Base-by-base conservation (phyloP, 2,113 vertebrate species). In the Plecturocebus donacophilus region DNA sequence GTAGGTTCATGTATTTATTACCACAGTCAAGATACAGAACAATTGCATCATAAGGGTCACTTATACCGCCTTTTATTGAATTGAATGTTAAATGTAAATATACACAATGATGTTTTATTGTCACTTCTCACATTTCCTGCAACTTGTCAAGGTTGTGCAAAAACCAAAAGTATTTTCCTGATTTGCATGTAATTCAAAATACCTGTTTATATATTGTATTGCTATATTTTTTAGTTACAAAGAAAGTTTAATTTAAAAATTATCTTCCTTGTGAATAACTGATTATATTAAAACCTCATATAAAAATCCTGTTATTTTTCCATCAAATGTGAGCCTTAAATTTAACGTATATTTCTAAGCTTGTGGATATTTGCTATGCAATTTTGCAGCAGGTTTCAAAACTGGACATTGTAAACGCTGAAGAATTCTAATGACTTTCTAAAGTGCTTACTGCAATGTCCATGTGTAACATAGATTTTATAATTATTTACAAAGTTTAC, bases 41-140 rank as follows among this genome's bases (percentile, higher is more conserved):
- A 94, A 54, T 21, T 95, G 10, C 16, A 58, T 83, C 56, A 49
- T 38, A 70, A 56, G 40, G 9, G 49, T 61, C 4, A 61, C 9
- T 17, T 75, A 38, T 45, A n/a, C 17, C 23, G 16, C 19, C 64
- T 86, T 75, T 85, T n/a, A n/a, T 11, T 76, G 13, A 86, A 70
- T 91, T 87, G 87, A 87, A 75, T 88, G n/a, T 64, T 79, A 71
- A 92, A 75, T 80, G 7, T 49, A 94, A 91, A 86, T 85, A 12
- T 73, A 88, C 85, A 11, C n/a, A 49, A 32, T 30, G 38, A 2
- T n/a, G 86, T 96, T 91, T 91, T 83, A 91, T 49, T 71, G 16
- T 66, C 91, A 49, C 47, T 9, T 96, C 77, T 86, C 81, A 87
- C 3, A 77, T 66, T 89, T 91, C 11, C 38, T 52, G 17, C 71